phyloP scores from a whole-genome alignment of 2,888 invertebrate genomes.

The Ctenicera cuprea region DNA sequence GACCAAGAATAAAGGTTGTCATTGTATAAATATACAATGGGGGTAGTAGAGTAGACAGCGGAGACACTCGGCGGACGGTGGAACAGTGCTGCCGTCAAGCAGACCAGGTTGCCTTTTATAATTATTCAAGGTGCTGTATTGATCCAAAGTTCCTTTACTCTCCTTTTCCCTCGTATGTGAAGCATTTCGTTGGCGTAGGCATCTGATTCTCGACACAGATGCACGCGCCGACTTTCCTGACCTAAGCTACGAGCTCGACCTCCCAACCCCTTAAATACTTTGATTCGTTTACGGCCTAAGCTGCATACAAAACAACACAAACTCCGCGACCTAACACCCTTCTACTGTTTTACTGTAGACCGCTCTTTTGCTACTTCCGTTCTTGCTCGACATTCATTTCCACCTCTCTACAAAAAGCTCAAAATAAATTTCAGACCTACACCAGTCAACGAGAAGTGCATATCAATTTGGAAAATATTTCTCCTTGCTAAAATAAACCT shows the following conservation, averaged over 20 bases:
- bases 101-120: constrained; percentile 71
- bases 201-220: constrained; percentile 59
- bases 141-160: constrained; percentile 70
- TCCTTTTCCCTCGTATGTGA: constrained; percentile 63
- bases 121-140: constrained; percentile 72
- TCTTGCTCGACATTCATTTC: constrained; percentile 25
- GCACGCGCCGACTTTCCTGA: constrained; percentile 59
- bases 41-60: constrained; percentile 49
- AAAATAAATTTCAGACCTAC: constrained; percentile 37
- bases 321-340: constrained; percentile 34
- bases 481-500: not conserved
- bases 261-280: constrained; percentile 54
- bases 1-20: constrained; percentile 38
- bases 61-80: constrained; percentile 65
- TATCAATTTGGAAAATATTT: constrained; percentile 14
- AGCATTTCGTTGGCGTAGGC: constrained; percentile 60
- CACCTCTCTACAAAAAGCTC: constrained; percentile 24
- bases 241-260: constrained; percentile 56
- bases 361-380: constrained; percentile 24
- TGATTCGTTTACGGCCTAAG: constrained; percentile 45
- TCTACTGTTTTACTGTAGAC: constrained; percentile 26
- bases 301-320: constrained; percentile 42
- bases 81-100: constrained; percentile 66
- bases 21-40: constrained; percentile 48
- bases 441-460: constrained; percentile 26